Conservation (phyloP, 2,113 vertebrate genomes). For the Melanostigma gelatinosum region DNA sequence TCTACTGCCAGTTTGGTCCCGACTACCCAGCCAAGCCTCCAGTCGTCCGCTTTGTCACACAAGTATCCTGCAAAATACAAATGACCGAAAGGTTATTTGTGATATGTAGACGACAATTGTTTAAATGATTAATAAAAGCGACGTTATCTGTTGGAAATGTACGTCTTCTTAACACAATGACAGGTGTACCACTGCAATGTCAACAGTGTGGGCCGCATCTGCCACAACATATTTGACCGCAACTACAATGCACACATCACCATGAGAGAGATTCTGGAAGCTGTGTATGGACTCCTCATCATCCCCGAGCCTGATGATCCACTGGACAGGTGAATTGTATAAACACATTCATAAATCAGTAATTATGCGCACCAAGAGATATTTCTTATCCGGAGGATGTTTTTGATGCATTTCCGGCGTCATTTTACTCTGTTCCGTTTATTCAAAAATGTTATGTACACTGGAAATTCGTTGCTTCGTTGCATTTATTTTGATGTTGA, state of each 20-base stretch:
- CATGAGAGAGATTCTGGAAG: slow-evolving; percentile 75
- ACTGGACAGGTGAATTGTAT: slow-evolving; percentile 69
- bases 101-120: background rate
- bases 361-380: background rate
- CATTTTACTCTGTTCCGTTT: background rate
- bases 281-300: slow-evolving; percentile 77
- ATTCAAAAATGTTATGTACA: background rate
- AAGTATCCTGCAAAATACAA: slow-evolving; percentile 67
- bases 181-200: slow-evolving; percentile 80
- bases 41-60: slow-evolving; percentile 71
- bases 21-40: slow-evolving; percentile 78
- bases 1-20: slow-evolving; percentile 76
- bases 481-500: background rate
- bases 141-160: background rate
- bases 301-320: slow-evolving; percentile 75
- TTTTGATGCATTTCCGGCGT: background rate
- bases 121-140: background rate
- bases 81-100: background rate
- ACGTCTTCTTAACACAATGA: slow-evolving; percentile 49
- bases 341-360: background rate
- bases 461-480: background rate
- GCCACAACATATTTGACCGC: slow-evolving; percentile 80
- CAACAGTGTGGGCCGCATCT: slow-evolving; percentile 77
- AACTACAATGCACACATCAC: slow-evolving; percentile 75
- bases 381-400: background rate